phyloP scores from a whole-genome alignment of 2,797 vertebrate species.

The Oryzias dopingdopingensis region DNA sequence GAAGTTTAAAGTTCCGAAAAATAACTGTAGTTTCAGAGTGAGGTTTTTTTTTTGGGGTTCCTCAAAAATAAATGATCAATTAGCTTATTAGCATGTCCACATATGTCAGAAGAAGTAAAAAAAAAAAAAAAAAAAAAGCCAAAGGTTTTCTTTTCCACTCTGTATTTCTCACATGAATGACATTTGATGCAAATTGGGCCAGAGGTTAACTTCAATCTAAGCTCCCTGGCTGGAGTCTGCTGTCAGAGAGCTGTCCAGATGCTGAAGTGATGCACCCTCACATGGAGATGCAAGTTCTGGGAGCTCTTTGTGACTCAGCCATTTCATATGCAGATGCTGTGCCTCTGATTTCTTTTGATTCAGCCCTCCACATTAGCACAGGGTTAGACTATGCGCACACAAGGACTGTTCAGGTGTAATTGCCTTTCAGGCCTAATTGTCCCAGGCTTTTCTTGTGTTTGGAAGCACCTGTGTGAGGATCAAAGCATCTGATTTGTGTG shows the following conservation, averaged over 20 bases:
- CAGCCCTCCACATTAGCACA: slow-evolving; percentile 61
- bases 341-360: slow-evolving; percentile 76
- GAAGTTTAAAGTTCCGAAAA: background rate
- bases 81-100: background rate
- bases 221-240: slow-evolving; percentile 13
- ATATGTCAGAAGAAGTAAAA: background rate
- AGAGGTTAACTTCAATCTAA: slow-evolving; percentile 17
- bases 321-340: slow-evolving; percentile 78
- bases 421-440: slow-evolving; percentile 78
- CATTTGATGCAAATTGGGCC: slow-evolving; percentile 10
- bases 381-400: slow-evolving; percentile 45
- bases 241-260: slow-evolving; percentile 12
- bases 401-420: slow-evolving; percentile 76
- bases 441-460: slow-evolving; percentile 63
- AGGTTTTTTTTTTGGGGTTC: too few relatives aligned
- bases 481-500: slow-evolving; percentile 74
- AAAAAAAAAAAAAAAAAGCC: background rate
- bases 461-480: slow-evolving; percentile 79
- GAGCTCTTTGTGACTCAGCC: slow-evolving; percentile 69
- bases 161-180: background rate
- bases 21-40: too few relatives aligned
- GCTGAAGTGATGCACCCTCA: slow-evolving; percentile 30
- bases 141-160: background rate
- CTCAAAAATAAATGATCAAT: background rate
- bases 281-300: slow-evolving; percentile 55